Percentiles rank a stretch among this genome's conserved stretches.
These are phyloP conservation scores for Heterohyrax brucei DNA, from an alignment of 2,797 vertebrate genomes.

Conservation along the genomic window DNA sequence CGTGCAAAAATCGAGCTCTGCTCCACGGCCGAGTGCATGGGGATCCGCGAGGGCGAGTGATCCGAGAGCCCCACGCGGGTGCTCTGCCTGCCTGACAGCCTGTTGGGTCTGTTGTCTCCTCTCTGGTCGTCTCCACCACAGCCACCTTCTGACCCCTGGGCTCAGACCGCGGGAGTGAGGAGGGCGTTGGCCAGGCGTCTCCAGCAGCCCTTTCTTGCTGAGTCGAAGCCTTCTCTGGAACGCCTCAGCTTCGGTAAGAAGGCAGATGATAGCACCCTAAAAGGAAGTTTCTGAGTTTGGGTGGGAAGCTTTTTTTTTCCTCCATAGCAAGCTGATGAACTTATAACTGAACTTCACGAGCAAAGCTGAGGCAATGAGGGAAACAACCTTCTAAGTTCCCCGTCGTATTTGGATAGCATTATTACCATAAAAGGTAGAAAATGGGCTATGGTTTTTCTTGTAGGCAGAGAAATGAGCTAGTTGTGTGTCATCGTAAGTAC, in stretches of 20 bases:
- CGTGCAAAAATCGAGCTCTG: conserved; percentile 48
- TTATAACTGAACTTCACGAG: background rate
- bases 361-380: conserved; percentile 14
- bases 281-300: background rate
- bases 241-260: background rate
- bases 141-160: background rate
- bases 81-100: conserved; percentile 33
- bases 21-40: conserved; percentile 63
- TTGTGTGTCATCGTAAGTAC: background rate
- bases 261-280: background rate
- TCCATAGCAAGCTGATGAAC: background rate
- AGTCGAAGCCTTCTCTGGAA: background rate
- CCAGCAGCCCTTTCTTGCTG: background rate
- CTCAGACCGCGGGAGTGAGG: background rate
- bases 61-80: background rate
- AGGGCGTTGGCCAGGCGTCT: background rate
- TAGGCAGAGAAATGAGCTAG: background rate
- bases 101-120: background rate
- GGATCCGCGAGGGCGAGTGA: background rate
- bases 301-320: background rate
- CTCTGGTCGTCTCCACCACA: background rate
- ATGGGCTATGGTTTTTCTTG: background rate
- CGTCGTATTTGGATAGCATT: background rate
- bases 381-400: background rate
- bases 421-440: conserved; percentile 28